Evolutionary conservation across 2,888 invertebrate species (phyloP).

Genomic region (Drosophila prolongata): DNA sequence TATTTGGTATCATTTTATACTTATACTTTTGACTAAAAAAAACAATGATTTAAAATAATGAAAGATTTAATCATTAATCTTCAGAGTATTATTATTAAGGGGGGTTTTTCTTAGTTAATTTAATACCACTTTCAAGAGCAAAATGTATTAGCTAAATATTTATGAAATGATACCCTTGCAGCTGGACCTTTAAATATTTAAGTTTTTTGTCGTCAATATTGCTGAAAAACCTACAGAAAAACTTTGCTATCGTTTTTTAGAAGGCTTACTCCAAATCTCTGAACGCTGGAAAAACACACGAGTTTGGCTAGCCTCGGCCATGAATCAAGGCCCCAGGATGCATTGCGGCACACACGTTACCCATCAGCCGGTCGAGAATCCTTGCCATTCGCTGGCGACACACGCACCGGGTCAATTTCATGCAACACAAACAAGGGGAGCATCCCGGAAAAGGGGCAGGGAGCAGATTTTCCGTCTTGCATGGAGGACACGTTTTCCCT

Average conservation of each 20-base stretch:
- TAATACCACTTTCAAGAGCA: no score
- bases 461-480: conserved; percentile 32
- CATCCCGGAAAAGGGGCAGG: not conserved
- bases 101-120: no score
- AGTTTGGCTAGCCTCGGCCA: conserved; percentile 1
- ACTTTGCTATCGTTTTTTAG: not conserved
- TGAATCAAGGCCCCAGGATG: conserved; percentile 35
- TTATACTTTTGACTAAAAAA: no score
- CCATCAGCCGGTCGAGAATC: conserved; percentile 31
- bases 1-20: no score
- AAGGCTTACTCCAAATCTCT: conserved; percentile 2
- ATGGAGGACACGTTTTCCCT: conserved; percentile 67
- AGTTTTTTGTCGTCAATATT: not conserved
- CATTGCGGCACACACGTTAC: conserved; percentile 13
- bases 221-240: not conserved
- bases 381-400: conserved; percentile 38
- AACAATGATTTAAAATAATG: no score
- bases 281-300: conserved; percentile 1
- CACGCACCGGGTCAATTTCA: conserved; percentile 77
- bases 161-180: not conserved
- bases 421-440: conserved; percentile 55
- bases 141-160: no score
- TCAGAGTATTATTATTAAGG: no score
- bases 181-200: not conserved
- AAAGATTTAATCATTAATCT: no score